Percentiles rank a stretch among this genome's conserved stretches.
Conservation (phyloP, 1,140 invertebrate genomes). For the Augochlora pura region DNA sequence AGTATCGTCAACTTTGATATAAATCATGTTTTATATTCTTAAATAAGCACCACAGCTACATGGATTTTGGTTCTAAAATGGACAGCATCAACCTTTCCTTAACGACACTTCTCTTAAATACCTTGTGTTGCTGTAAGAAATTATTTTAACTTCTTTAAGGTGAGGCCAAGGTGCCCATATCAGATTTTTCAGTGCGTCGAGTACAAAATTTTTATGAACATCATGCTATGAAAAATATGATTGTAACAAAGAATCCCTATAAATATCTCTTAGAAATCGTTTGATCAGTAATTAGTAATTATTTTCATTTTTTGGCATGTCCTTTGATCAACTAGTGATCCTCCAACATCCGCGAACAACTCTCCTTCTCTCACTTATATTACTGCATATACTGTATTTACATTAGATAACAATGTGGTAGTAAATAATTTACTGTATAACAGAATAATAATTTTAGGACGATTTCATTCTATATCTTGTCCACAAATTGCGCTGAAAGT, state of each 20-base stretch:
- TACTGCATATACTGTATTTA: constrained; percentile 62
- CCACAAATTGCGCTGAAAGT: constrained; percentile 22
- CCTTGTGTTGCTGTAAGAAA: constrained; percentile 18
- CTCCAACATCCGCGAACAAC: constrained; percentile 39
- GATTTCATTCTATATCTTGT: constrained; percentile 22
- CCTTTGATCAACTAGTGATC: constrained; percentile 69
- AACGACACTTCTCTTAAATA: constrained; percentile 45
- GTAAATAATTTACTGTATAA: constrained; percentile 69
- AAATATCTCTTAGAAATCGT: constrained; percentile 35
- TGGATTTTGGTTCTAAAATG: constrained; percentile 63
- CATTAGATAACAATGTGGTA: constrained; percentile 60
- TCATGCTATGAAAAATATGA: neutral
- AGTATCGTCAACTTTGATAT: constrained; percentile 8
- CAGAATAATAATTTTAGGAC: constrained; percentile 49
- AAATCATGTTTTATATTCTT: constrained; percentile 22
- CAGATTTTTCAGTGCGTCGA: constrained; percentile 48
- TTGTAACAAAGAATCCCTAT: constrained; percentile 6
- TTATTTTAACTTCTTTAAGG: constrained; percentile 65
- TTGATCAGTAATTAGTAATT: constrained; percentile 55
- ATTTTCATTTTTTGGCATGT: constrained; percentile 78
- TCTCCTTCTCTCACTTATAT: constrained; percentile 16
- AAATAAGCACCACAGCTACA: constrained; percentile 27
- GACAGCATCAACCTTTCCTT: constrained; percentile 79
- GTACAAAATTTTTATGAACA: constrained; percentile 17
- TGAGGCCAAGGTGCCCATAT: constrained; percentile 78